Conservation (phyloP, 2,113 vertebrate genomes). For the Aleadryas rufinucha region DNA sequence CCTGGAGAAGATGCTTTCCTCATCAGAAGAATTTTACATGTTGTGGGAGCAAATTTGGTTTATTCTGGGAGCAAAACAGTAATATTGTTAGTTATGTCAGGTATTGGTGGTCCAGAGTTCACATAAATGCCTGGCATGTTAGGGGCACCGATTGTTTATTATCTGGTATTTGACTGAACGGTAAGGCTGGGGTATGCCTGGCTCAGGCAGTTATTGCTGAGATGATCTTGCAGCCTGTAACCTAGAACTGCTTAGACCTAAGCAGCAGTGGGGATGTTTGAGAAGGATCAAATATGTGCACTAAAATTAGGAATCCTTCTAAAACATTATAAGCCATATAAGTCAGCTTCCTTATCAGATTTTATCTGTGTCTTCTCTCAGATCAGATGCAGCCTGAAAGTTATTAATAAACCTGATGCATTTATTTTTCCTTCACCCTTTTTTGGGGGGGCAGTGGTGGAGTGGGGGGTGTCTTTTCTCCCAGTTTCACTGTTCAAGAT, state of each 20-base stretch:
- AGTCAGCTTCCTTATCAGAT: not conserved
- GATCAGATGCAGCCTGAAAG: not conserved
- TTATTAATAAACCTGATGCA: not conserved
- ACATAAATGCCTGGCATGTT: not conserved
- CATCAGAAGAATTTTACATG: not conserved
- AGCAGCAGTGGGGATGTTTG: not conserved
- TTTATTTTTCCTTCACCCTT: not conserved
- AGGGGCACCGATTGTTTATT: not conserved
- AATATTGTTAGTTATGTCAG: not conserved
- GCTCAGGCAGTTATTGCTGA: not conserved
- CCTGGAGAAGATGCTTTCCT: not conserved
- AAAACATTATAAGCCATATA: not conserved
- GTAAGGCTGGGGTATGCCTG: not conserved
- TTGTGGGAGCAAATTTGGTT: not conserved
- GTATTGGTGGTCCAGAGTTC: not conserved
- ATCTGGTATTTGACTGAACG: not conserved
- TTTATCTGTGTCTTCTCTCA: not conserved
- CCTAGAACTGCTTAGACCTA: not conserved
- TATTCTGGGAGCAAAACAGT: not conserved
- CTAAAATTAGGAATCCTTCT: not conserved
- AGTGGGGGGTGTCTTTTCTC: not conserved
- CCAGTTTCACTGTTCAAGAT: not conserved
- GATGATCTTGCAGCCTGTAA: not conserved
- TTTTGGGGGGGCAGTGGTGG: fast-evolving
- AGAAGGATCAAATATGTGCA: not conserved